phyloP scores from a whole-genome alignment of 2,113 vertebrate species.

The Pangasianodon gigas region DNA sequence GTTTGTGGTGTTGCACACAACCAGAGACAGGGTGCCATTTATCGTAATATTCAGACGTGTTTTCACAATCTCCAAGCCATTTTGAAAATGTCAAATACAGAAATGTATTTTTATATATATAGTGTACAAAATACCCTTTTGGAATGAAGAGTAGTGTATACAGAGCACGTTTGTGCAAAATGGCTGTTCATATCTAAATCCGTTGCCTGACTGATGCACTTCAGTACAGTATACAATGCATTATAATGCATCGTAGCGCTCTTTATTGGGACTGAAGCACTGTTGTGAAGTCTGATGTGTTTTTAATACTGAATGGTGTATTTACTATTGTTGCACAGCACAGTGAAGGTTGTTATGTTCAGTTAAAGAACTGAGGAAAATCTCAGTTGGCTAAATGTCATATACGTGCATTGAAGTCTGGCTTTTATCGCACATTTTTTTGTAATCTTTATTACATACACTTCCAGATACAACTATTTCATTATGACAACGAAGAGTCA shows the following conservation, averaged over 20 bases:
- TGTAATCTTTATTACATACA: neutral
- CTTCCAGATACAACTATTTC: neutral
- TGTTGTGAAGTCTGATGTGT: neutral
- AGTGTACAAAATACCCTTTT: constrained; percentile 50
- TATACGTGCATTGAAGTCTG: neutral
- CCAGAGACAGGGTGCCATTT: neutral
- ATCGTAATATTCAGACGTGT: neutral
- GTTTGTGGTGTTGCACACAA: neutral
- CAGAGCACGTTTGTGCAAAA: neutral
- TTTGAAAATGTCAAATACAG: constrained; percentile 56
- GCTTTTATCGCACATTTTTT: neutral
- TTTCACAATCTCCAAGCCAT: constrained; percentile 6
- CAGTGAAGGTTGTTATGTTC: neutral
- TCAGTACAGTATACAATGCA: neutral
- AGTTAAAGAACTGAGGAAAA: neutral
- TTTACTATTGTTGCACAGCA: neutral
- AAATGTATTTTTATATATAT: constrained; percentile 66
- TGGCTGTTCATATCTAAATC: neutral
- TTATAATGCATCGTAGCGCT: constrained; percentile 8
- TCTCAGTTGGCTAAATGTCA: neutral
- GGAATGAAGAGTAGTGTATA: neutral
- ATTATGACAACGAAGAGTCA: neutral
- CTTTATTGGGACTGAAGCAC: neutral
- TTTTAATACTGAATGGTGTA: neutral
- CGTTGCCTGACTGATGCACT: neutral